phyloP scores from a whole-genome alignment of 2,113 vertebrate species.

The Oryzias melastigma region DNA sequence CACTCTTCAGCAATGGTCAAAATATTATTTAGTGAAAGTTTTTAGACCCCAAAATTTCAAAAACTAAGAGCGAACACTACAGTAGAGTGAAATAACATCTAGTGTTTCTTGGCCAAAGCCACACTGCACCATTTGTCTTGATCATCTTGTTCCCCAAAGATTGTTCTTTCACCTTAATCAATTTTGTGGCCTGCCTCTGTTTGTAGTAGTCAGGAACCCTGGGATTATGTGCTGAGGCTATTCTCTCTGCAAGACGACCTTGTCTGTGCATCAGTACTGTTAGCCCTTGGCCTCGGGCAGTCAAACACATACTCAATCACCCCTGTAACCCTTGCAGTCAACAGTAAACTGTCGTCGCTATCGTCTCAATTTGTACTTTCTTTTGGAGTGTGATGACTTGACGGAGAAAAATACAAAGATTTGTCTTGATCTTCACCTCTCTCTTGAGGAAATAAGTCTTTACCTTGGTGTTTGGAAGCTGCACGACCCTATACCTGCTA shows the following conservation, averaged over 20 bases:
- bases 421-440: conserved; percentile 71
- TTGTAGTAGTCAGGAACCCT: conserved; percentile 55
- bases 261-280: conserved; percentile 75
- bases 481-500: conserved; percentile 9
- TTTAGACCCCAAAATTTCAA: not conserved
- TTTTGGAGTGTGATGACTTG: conserved; percentile 72
- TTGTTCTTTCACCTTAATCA: conserved; percentile 61
- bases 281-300: conserved; percentile 76
- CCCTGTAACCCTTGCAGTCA: conserved; percentile 71
- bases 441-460: conserved; percentile 64
- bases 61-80: not conserved
- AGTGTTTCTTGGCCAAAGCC: conserved; percentile 24
- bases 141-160: conserved; percentile 60
- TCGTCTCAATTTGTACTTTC: conserved; percentile 79
- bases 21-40: conserved; percentile 5
- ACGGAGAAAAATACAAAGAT: conserved; percentile 77
- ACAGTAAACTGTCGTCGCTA: conserved; percentile 65
- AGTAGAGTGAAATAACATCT: conserved; percentile 15
- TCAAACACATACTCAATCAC: conserved; percentile 80
- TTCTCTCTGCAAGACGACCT: conserved; percentile 72
- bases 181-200: conserved; percentile 56
- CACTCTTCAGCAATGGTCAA: conserved; percentile 2
- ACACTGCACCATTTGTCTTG: conserved; percentile 49
- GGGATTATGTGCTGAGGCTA: conserved; percentile 67
- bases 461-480: conserved; percentile 63